Evolutionary conservation across 2,797 vertebrate species (phyloP).

Genomic region (Tachyglossus aculeatus): DNA sequence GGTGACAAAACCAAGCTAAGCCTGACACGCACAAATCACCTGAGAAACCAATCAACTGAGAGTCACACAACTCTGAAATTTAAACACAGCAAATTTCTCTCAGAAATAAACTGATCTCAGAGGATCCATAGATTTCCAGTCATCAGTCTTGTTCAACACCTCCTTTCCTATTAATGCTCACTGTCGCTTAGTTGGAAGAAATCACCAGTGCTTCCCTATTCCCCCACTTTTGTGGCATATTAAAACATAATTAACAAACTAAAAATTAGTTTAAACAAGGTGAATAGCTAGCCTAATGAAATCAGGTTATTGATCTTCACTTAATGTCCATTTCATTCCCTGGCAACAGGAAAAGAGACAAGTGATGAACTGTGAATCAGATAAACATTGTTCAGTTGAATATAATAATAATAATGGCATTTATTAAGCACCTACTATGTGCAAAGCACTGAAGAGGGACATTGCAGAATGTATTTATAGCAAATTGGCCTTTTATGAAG

Average conservation of each 20-base stretch:
- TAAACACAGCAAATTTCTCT: neutral
- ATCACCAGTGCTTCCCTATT: neutral
- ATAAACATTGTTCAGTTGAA: slow-evolving; percentile 6
- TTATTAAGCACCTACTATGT: too few species aligned
- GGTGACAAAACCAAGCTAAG: neutral
- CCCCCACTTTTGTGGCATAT: neutral
- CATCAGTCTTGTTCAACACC: neutral
- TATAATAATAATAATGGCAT: too few species aligned
- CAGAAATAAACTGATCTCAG: fast-evolving
- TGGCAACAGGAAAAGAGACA: neutral
- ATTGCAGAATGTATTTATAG: neutral
- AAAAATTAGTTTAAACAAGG: slow-evolving; percentile 7
- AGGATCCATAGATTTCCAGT: neutral
- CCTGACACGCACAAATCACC: neutral
- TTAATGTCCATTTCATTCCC: neutral
- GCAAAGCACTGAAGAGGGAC: slow-evolving; percentile 13
- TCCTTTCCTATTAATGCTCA: neutral
- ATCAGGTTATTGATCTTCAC: neutral
- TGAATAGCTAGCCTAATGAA: neutral
- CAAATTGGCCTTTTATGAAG: neutral
- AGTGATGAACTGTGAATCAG: neutral
- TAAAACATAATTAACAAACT: slow-evolving; percentile 28
- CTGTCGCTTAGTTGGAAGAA: neutral
- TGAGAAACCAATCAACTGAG: neutral
- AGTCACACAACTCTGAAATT: neutral